Evolutionary conservation across 2,888 invertebrate genomes (phyloP).

Genomic region (Andrena camellia): DNA sequence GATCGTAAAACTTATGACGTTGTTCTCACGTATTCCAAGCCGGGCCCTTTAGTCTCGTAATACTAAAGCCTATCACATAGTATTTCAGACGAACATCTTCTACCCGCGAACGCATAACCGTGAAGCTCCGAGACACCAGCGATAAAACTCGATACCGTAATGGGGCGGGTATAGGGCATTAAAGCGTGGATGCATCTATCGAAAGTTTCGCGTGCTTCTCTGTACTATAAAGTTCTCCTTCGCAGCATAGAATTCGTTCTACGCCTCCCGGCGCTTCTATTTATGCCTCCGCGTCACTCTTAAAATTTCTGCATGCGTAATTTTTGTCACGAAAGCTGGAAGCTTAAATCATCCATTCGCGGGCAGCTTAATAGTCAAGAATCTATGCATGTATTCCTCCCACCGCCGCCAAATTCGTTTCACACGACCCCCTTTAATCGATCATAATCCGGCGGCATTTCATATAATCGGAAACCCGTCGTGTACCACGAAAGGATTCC

Average conservation of each 20-base stretch:
- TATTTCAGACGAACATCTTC: slow-evolving; percentile 58
- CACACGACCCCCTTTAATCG: slow-evolving; percentile 38
- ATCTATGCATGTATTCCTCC: slow-evolving; percentile 6
- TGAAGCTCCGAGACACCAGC: slow-evolving; percentile 51
- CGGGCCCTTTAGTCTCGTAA: slow-evolving; percentile 26
- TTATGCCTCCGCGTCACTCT: not conserved
- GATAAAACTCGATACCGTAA: slow-evolving; percentile 56
- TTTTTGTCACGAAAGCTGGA: not conserved
- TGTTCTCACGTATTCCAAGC: slow-evolving; percentile 32
- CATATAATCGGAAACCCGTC: slow-evolving; percentile 28
- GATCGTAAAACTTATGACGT: slow-evolving; percentile 55
- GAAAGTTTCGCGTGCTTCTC: not conserved
- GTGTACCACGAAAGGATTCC: slow-evolving; percentile 25
- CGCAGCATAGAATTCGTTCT: slow-evolving; percentile 1
- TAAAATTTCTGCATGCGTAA: not conserved
- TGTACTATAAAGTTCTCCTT: slow-evolving; percentile 1
- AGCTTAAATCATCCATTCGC: slow-evolving; percentile 28
- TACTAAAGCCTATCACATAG: slow-evolving; percentile 55
- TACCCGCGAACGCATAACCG: slow-evolving; percentile 56
- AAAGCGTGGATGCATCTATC: slow-evolving; percentile 17
- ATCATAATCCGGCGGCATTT: slow-evolving; percentile 42
- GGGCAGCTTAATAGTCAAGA: not conserved
- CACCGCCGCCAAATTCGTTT: slow-evolving; percentile 1
- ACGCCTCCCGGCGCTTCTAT: not conserved
- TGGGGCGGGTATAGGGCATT: slow-evolving; percentile 33